phyloP scores from a whole-genome alignment of 1,140 invertebrate genomes.

The Euwallacea similis region DNA sequence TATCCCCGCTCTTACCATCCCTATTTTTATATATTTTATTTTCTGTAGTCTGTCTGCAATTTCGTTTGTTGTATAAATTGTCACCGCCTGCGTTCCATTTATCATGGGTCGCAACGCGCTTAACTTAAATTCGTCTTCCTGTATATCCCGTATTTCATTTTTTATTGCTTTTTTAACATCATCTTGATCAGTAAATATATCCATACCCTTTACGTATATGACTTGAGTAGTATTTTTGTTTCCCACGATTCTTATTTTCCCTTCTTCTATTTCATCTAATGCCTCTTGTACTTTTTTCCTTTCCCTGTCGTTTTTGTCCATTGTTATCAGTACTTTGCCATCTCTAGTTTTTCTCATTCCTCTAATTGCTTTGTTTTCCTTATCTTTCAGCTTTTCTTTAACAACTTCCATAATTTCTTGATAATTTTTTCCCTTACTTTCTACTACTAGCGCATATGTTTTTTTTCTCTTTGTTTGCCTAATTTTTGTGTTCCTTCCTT shows the following conservation, averaged over 20 bases:
- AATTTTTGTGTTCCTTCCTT: background rate
- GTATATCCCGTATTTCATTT: background rate
- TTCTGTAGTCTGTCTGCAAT: background rate
- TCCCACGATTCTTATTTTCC: background rate
- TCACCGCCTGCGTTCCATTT: constrained; percentile 23
- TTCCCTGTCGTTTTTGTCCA: constrained; percentile 6
- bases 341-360: constrained; percentile 22
- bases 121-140: background rate
- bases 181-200: constrained; percentile 16
- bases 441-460: constrained; percentile 22
- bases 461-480: background rate
- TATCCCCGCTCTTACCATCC: constrained; percentile 21
- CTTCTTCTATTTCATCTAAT: constrained; percentile 10
- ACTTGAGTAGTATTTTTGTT: background rate
- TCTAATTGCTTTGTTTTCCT: constrained; percentile 10
- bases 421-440: background rate
- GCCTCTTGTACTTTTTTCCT: background rate
- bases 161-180: constrained; percentile 26
- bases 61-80: constrained; percentile 4
- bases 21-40: constrained; percentile 13
- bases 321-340: constrained; percentile 22
- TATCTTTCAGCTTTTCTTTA: constrained; percentile 11
- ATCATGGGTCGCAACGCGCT: constrained; percentile 19
- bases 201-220: constrained; percentile 21
- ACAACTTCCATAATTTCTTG: background rate